Evolutionary conservation across 2,797 vertebrate species (phyloP).

Genomic region (Sebastes kiyomatsui): DNA sequence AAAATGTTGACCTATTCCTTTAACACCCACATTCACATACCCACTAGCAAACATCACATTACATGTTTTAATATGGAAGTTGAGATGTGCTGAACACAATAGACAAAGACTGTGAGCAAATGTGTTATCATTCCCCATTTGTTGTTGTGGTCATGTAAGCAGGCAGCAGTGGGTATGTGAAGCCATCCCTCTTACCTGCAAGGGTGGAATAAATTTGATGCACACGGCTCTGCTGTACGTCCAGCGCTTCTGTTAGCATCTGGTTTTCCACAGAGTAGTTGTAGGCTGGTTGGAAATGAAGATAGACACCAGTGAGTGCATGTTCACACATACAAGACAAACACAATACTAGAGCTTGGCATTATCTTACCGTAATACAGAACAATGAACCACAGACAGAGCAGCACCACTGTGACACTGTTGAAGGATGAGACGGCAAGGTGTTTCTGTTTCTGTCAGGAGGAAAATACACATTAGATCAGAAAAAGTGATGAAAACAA

Average conservation of each 20-base stretch:
- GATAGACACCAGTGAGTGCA: background rate
- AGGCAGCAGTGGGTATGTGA: background rate
- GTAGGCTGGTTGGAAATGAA: slow-evolving; percentile 55
- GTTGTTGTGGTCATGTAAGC: background rate
- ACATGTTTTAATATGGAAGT: background rate
- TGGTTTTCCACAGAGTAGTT: slow-evolving; percentile 68
- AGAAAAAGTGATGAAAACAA: background rate
- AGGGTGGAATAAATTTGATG: slow-evolving; percentile 51
- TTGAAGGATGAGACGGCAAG: slow-evolving; percentile 29
- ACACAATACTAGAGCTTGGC: accelerated
- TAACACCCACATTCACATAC: background rate
- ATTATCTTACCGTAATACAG: slow-evolving; percentile 68
- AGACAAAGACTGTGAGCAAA: background rate
- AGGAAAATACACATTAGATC: background rate
- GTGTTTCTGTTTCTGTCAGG: slow-evolving; percentile 32
- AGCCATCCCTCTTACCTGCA: slow-evolving; percentile 39
- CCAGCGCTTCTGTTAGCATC: slow-evolving; percentile 24
- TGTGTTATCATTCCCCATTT: background rate
- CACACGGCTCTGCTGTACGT: slow-evolving; percentile 45
- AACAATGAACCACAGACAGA: slow-evolving; percentile 72
- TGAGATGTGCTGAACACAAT: background rate
- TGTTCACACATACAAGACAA: background rate
- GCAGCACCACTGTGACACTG: slow-evolving; percentile 61
- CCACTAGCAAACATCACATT: no score
- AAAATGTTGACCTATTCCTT: no score